phyloP scores from a whole-genome alignment of 1,140 invertebrate species.

The Scaptodrosophila lebanonensis region DNA sequence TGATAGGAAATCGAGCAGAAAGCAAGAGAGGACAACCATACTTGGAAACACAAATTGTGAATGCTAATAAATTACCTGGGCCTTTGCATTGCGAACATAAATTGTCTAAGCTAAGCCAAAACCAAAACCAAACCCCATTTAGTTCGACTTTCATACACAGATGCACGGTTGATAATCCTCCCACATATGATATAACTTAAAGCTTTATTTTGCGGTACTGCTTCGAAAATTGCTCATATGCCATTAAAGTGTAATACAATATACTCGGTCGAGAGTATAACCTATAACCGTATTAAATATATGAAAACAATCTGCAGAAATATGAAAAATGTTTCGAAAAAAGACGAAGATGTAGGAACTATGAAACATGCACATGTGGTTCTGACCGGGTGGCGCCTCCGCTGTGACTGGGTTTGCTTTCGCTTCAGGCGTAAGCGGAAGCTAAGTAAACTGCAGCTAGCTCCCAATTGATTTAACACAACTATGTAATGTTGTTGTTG shows the following conservation, averaged over 20 bases:
- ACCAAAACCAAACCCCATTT: slow-evolving; percentile 1
- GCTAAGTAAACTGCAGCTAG: slow-evolving; percentile 66
- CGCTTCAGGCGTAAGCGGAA: slow-evolving; percentile 49
- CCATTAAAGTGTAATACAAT: slow-evolving; percentile 45
- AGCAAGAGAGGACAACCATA: slow-evolving; percentile 33
- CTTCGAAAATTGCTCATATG: slow-evolving; percentile 11
- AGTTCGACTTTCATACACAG: background rate
- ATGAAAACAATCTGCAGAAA: slow-evolving; percentile 5
- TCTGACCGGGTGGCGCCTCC: slow-evolving; percentile 12
- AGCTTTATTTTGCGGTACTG: too few relatives aligned
- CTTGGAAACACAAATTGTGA: background rate
- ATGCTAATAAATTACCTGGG: slow-evolving; percentile 35
- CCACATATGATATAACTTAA: too few relatives aligned
- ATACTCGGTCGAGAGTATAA: slow-evolving; percentile 5
- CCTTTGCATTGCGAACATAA: slow-evolving; percentile 35
- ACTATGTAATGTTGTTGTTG: slow-evolving; percentile 10
- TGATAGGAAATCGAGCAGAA: slow-evolving; percentile 54
- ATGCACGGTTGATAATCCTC: slow-evolving; percentile 17
- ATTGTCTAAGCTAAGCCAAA: slow-evolving; percentile 14
- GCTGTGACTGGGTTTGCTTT: slow-evolving; percentile 21
- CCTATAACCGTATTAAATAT: too few relatives aligned
- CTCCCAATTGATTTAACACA: slow-evolving; percentile 72
- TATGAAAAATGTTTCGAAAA: slow-evolving; percentile 54
- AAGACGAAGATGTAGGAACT: slow-evolving; percentile 22
- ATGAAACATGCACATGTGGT: slow-evolving; percentile 54